A percentile compares a stretch with the other conserved stretches of the same genome.
Evolutionary conservation across 2,797 vertebrate genomes (phyloP).

Genomic region (Coccyzus lansbergi): DNA sequence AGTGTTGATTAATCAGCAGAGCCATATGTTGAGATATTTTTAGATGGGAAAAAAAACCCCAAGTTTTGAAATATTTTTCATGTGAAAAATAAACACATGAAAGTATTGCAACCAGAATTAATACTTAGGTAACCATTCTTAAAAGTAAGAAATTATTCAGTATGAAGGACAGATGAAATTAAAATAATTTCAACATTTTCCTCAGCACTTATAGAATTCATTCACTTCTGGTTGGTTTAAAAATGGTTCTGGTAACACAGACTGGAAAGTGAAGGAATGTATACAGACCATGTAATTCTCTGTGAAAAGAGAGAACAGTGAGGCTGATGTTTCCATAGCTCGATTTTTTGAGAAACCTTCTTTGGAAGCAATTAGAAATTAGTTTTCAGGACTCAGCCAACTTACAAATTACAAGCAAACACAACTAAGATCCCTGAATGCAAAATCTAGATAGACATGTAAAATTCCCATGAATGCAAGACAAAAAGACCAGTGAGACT

Average conservation of each 20-base stretch:
- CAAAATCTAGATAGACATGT: neutral
- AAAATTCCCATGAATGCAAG: neutral
- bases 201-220: neutral
- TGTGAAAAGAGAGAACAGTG: constrained; percentile 9
- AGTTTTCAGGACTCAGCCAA: neutral
- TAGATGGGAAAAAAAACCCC: neutral
- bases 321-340: constrained; percentile 37
- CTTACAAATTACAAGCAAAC: neutral
- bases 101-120: neutral
- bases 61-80: neutral
- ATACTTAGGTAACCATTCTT: neutral
- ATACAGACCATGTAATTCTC: constrained; percentile 18
- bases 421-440: neutral
- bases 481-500: neutral
- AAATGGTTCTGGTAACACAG: neutral
- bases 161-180: neutral
- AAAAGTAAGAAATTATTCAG: neutral
- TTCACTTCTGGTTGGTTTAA: neutral
- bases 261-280: constrained; percentile 28
- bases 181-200: neutral
- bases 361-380: neutral
- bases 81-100: neutral
- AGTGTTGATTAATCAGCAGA: neutral
- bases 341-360: neutral
- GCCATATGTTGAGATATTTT: neutral